These are phyloP conservation scores for Drosophila prosaltans DNA, from an alignment of 1,140 invertebrate genomes.

Conservation along the genomic window DNA sequence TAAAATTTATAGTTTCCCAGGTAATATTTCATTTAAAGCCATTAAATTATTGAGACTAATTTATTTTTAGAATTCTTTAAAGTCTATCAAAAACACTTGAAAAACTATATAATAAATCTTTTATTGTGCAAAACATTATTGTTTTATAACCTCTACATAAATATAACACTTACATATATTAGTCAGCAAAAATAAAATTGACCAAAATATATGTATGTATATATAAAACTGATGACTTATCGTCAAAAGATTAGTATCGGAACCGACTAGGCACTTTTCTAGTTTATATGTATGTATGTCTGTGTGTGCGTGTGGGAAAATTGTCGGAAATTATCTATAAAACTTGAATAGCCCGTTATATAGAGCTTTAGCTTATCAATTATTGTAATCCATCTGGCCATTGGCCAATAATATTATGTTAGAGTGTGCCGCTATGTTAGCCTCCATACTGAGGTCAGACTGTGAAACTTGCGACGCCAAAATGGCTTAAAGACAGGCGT, in stretches of 20 bases:
- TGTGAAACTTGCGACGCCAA: slow-evolving; percentile 22
- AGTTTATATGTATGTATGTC: neutral
- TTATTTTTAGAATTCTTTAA: neutral
- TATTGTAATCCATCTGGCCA: slow-evolving; percentile 16
- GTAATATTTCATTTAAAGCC: too few relatives aligned
- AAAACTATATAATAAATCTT: slow-evolving; percentile 13
- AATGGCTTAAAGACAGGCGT: slow-evolving; percentile 22
- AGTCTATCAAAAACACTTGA: neutral
- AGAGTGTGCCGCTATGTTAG: slow-evolving; percentile 40
- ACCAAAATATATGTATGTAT: too few relatives aligned
- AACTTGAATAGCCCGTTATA: slow-evolving; percentile 36
- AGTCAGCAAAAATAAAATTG: neutral
- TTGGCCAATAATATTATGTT: neutral
- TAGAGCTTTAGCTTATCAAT: slow-evolving; percentile 30
- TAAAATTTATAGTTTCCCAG: too few relatives aligned
- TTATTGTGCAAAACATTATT: neutral
- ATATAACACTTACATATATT: neutral
- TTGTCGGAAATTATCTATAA: slow-evolving; percentile 42
- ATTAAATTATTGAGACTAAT: neutral
- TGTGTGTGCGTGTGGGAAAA: slow-evolving; percentile 3
- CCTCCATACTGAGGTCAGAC: slow-evolving; percentile 28
- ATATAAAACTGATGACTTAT: neutral
- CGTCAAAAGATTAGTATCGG: slow-evolving; percentile 5
- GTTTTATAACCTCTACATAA: neutral
- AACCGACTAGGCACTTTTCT: neutral